Evolutionary conservation across 2,888 invertebrate species (phyloP).

Genomic region (Rotaria macrura): DNA sequence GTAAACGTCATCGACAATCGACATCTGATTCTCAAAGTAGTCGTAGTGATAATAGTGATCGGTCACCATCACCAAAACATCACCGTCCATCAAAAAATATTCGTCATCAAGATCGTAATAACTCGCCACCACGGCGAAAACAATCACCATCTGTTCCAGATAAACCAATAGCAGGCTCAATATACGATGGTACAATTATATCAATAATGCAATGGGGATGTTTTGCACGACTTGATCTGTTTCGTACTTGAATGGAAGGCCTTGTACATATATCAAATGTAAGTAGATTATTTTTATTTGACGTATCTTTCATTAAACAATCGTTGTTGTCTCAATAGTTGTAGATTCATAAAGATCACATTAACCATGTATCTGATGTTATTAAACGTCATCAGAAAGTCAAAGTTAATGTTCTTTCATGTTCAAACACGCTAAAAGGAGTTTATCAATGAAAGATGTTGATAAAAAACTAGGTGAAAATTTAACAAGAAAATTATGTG

Average conservation of each 20-base stretch:
- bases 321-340: background rate
- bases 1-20: slow-evolving; percentile 23
- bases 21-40: background rate
- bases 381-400: slow-evolving; percentile 71
- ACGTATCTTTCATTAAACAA: background rate
- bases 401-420: slow-evolving; percentile 70
- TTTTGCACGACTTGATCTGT: slow-evolving; percentile 84
- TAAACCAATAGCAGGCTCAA: slow-evolving; percentile 56
- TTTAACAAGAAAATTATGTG: slow-evolving; percentile 38
- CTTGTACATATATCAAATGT: slow-evolving; percentile 81
- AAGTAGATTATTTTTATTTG: background rate
- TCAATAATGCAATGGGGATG: slow-evolving; percentile 96
- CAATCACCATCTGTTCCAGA: background rate
- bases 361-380: slow-evolving; percentile 84
- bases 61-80: background rate
- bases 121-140: slow-evolving; percentile 37
- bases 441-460: slow-evolving; percentile 92
- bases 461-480: slow-evolving; percentile 87
- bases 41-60: background rate
- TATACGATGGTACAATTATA: slow-evolving; percentile 82
- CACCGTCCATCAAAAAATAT: background rate
- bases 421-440: slow-evolving; percentile 88
- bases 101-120: background rate
- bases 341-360: slow-evolving; percentile 67
- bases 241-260: slow-evolving; percentile 78